Base-by-base conservation (phyloP, 1,140 invertebrate species). In the Sycophila sp. region DNA sequence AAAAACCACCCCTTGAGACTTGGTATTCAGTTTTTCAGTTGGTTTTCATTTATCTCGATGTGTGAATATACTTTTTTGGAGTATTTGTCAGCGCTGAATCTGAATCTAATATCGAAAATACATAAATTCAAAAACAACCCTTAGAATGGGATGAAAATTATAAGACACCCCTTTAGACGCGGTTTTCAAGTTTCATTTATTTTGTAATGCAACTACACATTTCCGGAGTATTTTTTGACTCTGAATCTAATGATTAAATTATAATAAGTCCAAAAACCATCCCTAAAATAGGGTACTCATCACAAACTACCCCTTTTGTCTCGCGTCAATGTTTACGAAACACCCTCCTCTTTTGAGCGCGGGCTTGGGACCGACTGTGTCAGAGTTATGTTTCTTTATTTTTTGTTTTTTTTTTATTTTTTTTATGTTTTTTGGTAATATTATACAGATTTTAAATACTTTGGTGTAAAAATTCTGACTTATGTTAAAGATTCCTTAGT, bases 401-500 rank as follows among this genome's bases (percentile, higher is more conserved):
- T 49, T 49, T 3, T 22, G 19, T 22, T 22, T 49, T 49, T 49
- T 49, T 22, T 49, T 19, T 22, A 22, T 49, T 49, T 49, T 49
- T 49, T 22, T 49, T 22, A 5, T 6, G 10, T 22, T 22, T 49
- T 49, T 49, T 49, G 19, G 42, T 45, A 45, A 45, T 45, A 45
- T 45, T 45, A 45, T 45, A 45, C 10, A 45, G 42, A 45, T 45
- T 45, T 45, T 45, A 45, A 45, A 45, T 45, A 45, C 42, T 45
- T 45, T 45, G 42, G 42, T 45, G 42, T 45, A 45, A 45, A n/a
- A n/a, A 45, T 45, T 45, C 42, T 49, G 24, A 24, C 15, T 49
- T 49, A 49, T 22, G 45, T n/a, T 49, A 49, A 49, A 19, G 45
- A 49, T 24, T 24, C 19, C 24, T 49, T 49, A 13, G 45, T 42